Evolutionary conservation across 2,888 invertebrate species (phyloP).

Genomic region (Mactromeris polynyma): DNA sequence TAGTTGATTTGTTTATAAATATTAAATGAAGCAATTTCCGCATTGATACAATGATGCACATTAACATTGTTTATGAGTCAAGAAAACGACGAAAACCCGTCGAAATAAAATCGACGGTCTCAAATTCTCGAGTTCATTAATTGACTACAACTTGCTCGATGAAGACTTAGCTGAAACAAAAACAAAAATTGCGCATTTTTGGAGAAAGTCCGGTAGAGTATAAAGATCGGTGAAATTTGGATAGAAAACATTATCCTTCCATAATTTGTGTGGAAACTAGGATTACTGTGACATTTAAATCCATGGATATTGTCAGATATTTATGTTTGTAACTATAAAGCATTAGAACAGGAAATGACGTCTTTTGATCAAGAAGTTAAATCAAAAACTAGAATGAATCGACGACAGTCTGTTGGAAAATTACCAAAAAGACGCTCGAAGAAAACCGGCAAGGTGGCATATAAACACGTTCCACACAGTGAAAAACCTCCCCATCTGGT

Average conservation of each 20-base stretch:
- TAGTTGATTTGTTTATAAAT: constrained; percentile 69
- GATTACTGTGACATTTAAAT: too few species aligned
- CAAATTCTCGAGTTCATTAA: neutral
- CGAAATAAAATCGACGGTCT: neutral
- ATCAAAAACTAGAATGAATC: constrained; percentile 39
- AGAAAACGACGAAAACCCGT: constrained; percentile 5
- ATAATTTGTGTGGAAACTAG: too few species aligned
- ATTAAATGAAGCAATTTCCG: constrained; percentile 73
- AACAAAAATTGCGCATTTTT: too few species aligned
- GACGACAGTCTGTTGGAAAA: constrained; percentile 48
- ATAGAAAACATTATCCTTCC: too few species aligned
- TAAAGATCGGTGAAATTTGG: too few species aligned
- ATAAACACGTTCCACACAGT: constrained; percentile 87
- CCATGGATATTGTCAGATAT: too few species aligned
- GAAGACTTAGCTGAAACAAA: neutral
- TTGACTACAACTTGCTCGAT: neutral
- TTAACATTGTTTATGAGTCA: constrained; percentile 47
- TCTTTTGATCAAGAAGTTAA: constrained; percentile 54
- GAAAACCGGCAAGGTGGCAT: constrained; percentile 71
- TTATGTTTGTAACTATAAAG: too few species aligned
- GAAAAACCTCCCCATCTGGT: constrained; percentile 90
- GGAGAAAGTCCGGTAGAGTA: too few species aligned
- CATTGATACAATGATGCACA: constrained; percentile 50
- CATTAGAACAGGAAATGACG: constrained; percentile 43
- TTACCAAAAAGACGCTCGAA: constrained; percentile 46